These are phyloP conservation scores for Griposia aprilina DNA, from an alignment of 2,888 invertebrate species.

Conservation along the genomic window DNA sequence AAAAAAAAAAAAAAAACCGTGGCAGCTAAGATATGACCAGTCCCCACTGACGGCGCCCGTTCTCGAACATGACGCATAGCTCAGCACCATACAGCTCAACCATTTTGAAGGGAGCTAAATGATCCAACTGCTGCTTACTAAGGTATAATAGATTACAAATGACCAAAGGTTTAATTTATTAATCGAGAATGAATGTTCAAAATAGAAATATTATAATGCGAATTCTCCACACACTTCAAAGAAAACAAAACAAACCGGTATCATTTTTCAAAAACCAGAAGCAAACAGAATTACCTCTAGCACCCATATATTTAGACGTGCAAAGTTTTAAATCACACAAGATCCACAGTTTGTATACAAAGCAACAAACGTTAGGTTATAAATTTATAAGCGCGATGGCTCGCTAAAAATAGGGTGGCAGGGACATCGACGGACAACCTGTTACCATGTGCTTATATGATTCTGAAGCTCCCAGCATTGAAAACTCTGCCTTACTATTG, in stretches of 20 bases:
- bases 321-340: conserved; percentile 61
- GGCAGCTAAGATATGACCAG: no score
- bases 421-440: no score
- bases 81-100: no score
- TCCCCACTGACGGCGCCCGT: no score
- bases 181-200: not conserved
- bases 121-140: no score
- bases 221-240: not conserved
- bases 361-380: conserved; percentile 50
- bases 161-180: not conserved
- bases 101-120: no score
- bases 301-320: conserved; percentile 39
- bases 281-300: conserved; percentile 36
- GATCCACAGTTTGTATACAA: conserved; percentile 59
- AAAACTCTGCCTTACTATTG: no score
- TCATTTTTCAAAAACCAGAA: conserved; percentile 33
- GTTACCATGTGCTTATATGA: no score
- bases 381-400: conserved; percentile 50
- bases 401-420: conserved; percentile 37
- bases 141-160: not conserved
- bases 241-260: not conserved
- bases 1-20: no score
- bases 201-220: not conserved
- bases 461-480: no score
- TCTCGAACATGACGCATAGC: no score